These are phyloP conservation scores for Anguilla obscura DNA, from an alignment of 2,797 vertebrate genomes.

Conservation along the genomic window DNA sequence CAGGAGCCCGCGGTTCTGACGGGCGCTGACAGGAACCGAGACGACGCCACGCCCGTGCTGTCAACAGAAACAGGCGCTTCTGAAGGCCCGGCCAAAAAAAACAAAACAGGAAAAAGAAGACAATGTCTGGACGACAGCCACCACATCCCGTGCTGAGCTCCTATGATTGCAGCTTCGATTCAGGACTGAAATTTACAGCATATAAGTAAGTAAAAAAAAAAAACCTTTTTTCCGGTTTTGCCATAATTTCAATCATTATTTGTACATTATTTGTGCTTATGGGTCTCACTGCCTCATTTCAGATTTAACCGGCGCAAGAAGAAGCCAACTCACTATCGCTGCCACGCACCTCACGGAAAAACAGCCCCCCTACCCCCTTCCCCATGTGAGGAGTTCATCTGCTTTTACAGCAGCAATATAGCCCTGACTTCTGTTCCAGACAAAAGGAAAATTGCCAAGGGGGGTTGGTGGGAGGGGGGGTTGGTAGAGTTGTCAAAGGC, in stretches of 20 bases:
- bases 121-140: background rate
- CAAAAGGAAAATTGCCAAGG: slow-evolving; percentile 23
- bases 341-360: background rate
- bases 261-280: background rate
- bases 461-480: background rate
- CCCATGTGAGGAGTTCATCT: slow-evolving; percentile 37
- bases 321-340: background rate
- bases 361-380: too few species aligned
- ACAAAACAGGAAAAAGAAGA: background rate
- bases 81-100: background rate
- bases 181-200: background rate
- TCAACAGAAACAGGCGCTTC: background rate
- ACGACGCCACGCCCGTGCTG: background rate
- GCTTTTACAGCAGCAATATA: slow-evolving; percentile 19
- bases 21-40: slow-evolving; percentile 1
- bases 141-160: background rate
- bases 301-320: background rate
- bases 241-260: background rate
- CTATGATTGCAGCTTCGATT: background rate
- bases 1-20: slow-evolving; percentile 1
- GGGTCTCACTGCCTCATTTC: background rate
- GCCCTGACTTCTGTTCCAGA: slow-evolving; percentile 19
- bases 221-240: background rate
- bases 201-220: background rate
- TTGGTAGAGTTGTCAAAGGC: slow-evolving; percentile 26